A percentile compares a stretch with the other conserved stretches of the same genome.
phyloP scores from a whole-genome alignment of 2,797 vertebrate genomes.

The Urosaurus nigricauda region DNA sequence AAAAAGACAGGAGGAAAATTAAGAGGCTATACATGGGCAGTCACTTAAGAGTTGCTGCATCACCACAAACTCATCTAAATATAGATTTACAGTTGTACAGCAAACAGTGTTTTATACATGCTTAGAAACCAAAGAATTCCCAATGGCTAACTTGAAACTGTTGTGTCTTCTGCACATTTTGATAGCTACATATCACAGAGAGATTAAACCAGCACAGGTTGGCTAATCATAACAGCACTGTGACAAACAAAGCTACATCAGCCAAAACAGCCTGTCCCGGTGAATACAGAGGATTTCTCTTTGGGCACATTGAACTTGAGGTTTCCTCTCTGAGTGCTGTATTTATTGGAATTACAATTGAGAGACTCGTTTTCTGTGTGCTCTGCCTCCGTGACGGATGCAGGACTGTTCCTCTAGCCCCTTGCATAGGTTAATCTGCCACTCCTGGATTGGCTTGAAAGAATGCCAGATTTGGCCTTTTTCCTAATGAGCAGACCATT shows the following conservation, averaged over 20 bases:
- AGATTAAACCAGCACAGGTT: background rate
- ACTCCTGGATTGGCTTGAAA: background rate
- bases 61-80: slow-evolving; percentile 2
- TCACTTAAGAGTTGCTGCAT: background rate
- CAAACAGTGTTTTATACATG: background rate
- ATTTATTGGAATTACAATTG: background rate
- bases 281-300: background rate
- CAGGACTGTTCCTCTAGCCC: background rate
- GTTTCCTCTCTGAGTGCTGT: background rate
- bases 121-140: background rate
- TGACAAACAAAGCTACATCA: background rate
- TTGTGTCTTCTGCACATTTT: background rate
- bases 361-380: background rate
- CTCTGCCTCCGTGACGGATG: background rate
- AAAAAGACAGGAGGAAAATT: background rate
- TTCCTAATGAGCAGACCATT: background rate
- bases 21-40: background rate
- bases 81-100: background rate
- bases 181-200: background rate
- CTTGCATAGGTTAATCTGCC: background rate
- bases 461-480: background rate
- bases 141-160: background rate
- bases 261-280: background rate
- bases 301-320: background rate
- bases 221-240: background rate